phyloP scores from a whole-genome alignment of 2,797 vertebrate genomes.

The Leontopithecus rosalia region DNA sequence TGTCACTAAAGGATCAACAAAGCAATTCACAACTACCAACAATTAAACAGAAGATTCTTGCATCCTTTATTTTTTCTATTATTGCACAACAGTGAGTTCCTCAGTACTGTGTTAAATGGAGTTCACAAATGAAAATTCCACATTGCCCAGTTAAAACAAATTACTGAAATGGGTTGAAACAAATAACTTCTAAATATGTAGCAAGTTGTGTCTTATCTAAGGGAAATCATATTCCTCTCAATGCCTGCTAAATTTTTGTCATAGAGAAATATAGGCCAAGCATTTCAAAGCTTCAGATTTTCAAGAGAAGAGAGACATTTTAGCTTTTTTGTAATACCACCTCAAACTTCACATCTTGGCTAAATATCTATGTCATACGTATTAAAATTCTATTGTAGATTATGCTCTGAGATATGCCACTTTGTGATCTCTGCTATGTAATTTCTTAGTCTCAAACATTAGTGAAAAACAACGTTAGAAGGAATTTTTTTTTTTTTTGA shows the following conservation, averaged over 20 bases:
- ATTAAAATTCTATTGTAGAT: not conserved
- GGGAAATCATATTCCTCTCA: not conserved
- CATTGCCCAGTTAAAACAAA: not conserved
- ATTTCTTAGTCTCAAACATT: not conserved
- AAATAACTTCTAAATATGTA: not conserved
- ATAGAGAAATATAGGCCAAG: not conserved
- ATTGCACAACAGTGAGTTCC: not conserved
- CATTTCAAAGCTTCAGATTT: not conserved
- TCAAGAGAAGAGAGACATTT: not conserved
- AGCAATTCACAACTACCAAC: not conserved
- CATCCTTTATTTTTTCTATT: not conserved
- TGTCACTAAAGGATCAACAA: constrained; percentile 1
- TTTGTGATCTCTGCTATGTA: not conserved
- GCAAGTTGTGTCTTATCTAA: not conserved
- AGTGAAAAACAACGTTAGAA: not conserved
- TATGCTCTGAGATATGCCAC: not conserved
- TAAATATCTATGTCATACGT: not conserved
- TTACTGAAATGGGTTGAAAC: not conserved
- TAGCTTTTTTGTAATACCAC: not conserved
- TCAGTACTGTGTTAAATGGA: not conserved
- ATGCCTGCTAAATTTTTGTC: not conserved
- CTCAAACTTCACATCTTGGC: not conserved
- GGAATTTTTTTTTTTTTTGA: not conserved
- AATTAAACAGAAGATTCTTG: not conserved
- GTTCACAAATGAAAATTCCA: not conserved